Percentiles rank a stretch among this genome's conserved stretches.
These are phyloP conservation scores for Ptilorrhoa leucosticta DNA, from an alignment of 2,113 vertebrate genomes.

Conservation along the genomic window DNA sequence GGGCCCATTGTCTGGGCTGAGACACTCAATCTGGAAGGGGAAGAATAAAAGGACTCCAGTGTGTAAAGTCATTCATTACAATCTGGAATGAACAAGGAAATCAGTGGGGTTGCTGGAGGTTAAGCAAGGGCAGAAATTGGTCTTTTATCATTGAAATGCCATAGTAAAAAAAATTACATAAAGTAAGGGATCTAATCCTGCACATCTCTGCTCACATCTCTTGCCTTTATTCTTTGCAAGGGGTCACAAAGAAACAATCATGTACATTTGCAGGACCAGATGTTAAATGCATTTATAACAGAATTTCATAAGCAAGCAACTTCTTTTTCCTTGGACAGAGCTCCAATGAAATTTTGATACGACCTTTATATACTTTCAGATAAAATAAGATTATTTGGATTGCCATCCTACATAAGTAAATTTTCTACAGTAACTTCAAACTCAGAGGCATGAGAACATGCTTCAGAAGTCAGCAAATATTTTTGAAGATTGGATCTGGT, in stretches of 20 bases:
- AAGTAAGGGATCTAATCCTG: background rate
- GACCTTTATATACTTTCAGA: constrained; percentile 6
- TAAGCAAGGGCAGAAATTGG: constrained; percentile 53
- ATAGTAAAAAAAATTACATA: background rate
- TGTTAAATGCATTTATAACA: constrained; percentile 12
- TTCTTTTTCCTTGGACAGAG: background rate
- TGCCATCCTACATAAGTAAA: background rate
- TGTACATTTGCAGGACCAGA: background rate
- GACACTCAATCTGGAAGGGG: constrained; percentile 43
- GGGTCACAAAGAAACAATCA: background rate
- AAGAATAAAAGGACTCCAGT: constrained; percentile 30
- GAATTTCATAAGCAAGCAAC: constrained; percentile 22
- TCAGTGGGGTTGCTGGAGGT: constrained; percentile 41
- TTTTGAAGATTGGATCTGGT: background rate
- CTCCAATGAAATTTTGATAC: constrained; percentile 18
- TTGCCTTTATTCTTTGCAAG: background rate
- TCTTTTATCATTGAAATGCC: constrained; percentile 52
- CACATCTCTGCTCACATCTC: background rate
- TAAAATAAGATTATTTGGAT: constrained; percentile 33
- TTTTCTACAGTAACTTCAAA: background rate
- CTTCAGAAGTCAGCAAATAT: background rate
- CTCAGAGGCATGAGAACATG: background rate
- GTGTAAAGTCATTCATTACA: constrained; percentile 53
- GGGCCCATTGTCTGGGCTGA: constrained; percentile 44
- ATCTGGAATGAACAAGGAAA: constrained; percentile 32